Evolutionary conservation across 2,113 vertebrate genomes (phyloP).

Genomic region (Zingel zingel): DNA sequence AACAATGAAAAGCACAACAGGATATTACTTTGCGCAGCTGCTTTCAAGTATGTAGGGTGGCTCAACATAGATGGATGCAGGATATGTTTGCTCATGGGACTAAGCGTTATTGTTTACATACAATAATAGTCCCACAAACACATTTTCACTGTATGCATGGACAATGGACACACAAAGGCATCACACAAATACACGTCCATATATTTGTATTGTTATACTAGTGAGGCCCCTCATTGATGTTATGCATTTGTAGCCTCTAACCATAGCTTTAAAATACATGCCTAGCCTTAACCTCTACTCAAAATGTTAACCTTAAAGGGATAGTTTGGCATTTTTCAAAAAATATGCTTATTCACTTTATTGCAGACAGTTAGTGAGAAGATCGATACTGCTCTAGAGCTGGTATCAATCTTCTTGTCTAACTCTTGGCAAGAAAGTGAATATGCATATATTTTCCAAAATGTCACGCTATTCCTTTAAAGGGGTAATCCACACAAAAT

Average conservation of each 20-base stretch:
- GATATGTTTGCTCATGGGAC: constrained; percentile 27
- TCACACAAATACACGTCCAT: not conserved
- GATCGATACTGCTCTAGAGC: not conserved
- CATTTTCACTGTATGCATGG: not conserved
- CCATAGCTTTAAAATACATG: not conserved
- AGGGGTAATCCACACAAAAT: not conserved
- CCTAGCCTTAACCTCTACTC: not conserved
- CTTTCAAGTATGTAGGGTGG: not conserved
- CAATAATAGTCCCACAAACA: constrained; percentile 11
- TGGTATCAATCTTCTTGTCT: not conserved
- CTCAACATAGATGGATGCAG: constrained; percentile 4
- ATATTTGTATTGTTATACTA: not conserved
- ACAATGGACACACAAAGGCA: constrained; percentile 5
- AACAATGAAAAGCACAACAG: constrained; percentile 4
- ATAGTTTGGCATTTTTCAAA: not conserved
- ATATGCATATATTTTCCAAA: not conserved
- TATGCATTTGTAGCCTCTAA: not conserved
- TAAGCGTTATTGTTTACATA: constrained; percentile 26
- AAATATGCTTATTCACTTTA: not conserved
- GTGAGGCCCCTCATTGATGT: not conserved
- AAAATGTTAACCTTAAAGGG: not conserved
- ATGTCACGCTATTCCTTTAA: not conserved
- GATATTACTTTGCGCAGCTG: constrained; percentile 23
- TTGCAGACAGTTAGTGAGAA: not conserved
- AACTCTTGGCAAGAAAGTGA: not conserved